phyloP scores from a whole-genome alignment of 2,113 vertebrate species.

The Chiloscyllium plagiosum region DNA sequence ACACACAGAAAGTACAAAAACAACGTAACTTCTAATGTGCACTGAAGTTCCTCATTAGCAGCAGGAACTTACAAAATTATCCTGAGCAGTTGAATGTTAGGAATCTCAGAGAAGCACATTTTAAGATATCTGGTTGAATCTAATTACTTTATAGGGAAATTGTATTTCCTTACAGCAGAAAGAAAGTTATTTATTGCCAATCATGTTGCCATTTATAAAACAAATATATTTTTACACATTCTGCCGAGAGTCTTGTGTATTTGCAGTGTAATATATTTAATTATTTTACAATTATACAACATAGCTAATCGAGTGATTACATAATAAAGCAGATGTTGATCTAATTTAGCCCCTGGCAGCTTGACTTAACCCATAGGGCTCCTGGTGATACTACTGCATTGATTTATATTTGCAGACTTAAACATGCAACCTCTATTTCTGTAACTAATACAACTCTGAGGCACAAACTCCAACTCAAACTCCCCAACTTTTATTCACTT shows the following conservation, averaged over 20 bases:
- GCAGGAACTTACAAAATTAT: neutral
- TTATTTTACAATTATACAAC: neutral
- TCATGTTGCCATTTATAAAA: neutral
- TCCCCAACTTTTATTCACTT: neutral
- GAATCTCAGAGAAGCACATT: neutral
- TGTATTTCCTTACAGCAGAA: neutral
- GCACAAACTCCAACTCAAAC: neutral
- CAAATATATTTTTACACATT: neutral
- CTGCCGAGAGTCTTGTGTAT: neutral
- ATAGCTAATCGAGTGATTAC: neutral
- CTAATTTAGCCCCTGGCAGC: too few relatives aligned
- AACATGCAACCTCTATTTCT: neutral
- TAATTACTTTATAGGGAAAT: neutral
- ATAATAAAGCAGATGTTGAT: neutral
- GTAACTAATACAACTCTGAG: neutral
- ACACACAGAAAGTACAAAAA: neutral
- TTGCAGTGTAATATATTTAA: neutral
- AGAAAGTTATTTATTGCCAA: neutral
- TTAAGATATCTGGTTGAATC: neutral
- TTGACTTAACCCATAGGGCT: neutral
- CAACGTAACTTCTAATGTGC: neutral
- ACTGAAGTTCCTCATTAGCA: neutral
- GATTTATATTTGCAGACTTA: neutral
- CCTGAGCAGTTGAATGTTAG: neutral
- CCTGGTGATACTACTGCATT: neutral